A percentile compares a stretch with the other conserved stretches of the same genome.
Conservation (phyloP, 2,888 invertebrate genomes). For the Melinopterus prodromus region DNA sequence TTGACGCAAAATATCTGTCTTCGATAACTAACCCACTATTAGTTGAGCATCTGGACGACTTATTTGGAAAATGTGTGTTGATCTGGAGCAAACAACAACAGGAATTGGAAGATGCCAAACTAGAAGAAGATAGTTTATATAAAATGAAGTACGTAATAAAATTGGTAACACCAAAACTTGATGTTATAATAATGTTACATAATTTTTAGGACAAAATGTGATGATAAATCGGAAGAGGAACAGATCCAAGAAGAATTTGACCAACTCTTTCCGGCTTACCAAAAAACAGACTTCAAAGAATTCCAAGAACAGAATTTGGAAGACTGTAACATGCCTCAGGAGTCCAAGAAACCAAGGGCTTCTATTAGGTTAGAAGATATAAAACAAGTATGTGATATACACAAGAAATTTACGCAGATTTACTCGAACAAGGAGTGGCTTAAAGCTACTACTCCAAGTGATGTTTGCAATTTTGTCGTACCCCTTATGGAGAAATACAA, state of each 20-base stretch:
- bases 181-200: conserved; percentile 36
- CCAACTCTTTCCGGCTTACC: conserved; percentile 74
- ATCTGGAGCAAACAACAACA: conserved; percentile 82
- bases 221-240: conserved; percentile 74
- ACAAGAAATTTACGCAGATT: conserved; percentile 67
- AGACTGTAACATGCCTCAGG: conserved; percentile 31
- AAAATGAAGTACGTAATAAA: conserved; percentile 66
- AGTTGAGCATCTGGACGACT: conserved; percentile 61
- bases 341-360: conserved; percentile 42
- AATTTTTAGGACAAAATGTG: conserved; percentile 66
- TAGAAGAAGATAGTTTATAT: conserved; percentile 81
- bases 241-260: conserved; percentile 71
- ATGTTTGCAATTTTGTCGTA: conserved; percentile 59
- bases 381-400: conserved; percentile 67
- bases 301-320: conserved; percentile 19
- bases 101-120: conserved; percentile 70
- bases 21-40: conserved; percentile 46
- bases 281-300: conserved; percentile 62
- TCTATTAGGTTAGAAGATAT: conserved; percentile 66
- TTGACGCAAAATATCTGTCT: conserved; percentile 58
- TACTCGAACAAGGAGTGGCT: conserved; percentile 71
- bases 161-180: not conserved
- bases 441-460: conserved; percentile 55
- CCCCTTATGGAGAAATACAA: conserved; percentile 69
- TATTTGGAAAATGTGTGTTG: conserved; percentile 69